Base-by-base conservation (phyloP, 92 coral and sea anemone genomes). In the Metridium senile region DNA sequence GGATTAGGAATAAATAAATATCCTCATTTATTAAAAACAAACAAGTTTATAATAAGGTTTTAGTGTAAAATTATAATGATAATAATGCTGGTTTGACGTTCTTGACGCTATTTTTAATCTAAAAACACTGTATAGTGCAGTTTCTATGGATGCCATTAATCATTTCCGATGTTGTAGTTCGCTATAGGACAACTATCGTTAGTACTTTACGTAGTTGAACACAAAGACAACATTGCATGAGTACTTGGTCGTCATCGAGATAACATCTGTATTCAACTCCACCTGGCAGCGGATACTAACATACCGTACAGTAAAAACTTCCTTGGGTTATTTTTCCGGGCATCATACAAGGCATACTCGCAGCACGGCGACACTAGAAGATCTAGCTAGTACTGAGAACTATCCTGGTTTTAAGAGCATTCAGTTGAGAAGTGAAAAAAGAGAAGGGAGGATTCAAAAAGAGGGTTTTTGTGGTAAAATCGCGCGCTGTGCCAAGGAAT, bases 201-300 rank as follows among this genome's bases (percentile, higher is more conserved):
- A 58, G 68, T 58, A 31, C 52, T 19, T 73, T 58, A 35, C 78
- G 78, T 73, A 73, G 32, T 73, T 11, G 31, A 58, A 73, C 26
- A 73, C 68, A 58, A 73, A 73, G 78, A 39, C 43, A 57, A 73
- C 32, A 73, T 73, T 63, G 78, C 22, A 32, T 28, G 58, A 73
- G 16, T 10, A 54, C 16, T 45, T 7, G 23, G 3, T 3, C 59
- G 78, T 58, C 78, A 73, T 21, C 1, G 31, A 9, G 78, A 73
- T 73, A 73, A 73, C 78, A 72, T 72, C 76, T 72, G 76, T 56
- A 73, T 73, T 57, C 67, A 70, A 17, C 27, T 58, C 56, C 78
- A 73, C 78, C 78, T 73, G 68, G 31, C 46, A 29, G 56, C 45
- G 9, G 20, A 30, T 20, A 39, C 7, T 39, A n/a, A 17, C 61